phyloP scores from a whole-genome alignment of 2,888 invertebrate genomes.

The Crossocerus cetratus region DNA sequence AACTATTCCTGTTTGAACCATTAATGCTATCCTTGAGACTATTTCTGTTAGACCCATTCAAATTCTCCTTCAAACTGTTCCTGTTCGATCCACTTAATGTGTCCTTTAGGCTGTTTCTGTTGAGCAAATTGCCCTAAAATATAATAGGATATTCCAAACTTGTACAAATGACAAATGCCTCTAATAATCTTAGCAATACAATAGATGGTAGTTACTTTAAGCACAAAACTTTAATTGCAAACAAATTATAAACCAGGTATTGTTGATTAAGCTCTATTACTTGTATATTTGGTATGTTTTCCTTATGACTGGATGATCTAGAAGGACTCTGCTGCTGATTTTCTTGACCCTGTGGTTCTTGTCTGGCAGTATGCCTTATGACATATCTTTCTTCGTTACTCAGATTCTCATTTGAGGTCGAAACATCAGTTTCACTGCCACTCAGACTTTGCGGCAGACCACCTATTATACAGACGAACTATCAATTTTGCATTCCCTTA shows the following conservation, averaged over 20 bases:
- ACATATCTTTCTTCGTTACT: slow-evolving; percentile 91
- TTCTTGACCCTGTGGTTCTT: slow-evolving; percentile 95
- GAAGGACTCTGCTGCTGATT: slow-evolving; percentile 82
- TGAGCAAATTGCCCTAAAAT: slow-evolving; percentile 71
- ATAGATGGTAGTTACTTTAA: too few relatives aligned
- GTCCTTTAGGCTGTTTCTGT: slow-evolving; percentile 74
- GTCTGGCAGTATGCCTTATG: slow-evolving; percentile 88
- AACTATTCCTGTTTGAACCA: slow-evolving; percentile 75
- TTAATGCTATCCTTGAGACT: slow-evolving; percentile 75
- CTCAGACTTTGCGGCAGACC: slow-evolving; percentile 87
- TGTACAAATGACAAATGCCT: slow-evolving; percentile 10
- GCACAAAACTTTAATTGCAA: background rate
- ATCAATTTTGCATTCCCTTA: background rate
- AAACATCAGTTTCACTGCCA: slow-evolving; percentile 93
- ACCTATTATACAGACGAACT: slow-evolving; percentile 69
- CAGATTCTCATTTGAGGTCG: slow-evolving; percentile 93
- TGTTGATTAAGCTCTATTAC: slow-evolving; percentile 41
- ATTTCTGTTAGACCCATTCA: slow-evolving; percentile 74
- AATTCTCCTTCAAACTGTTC: slow-evolving; percentile 74
- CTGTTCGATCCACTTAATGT: slow-evolving; percentile 73
- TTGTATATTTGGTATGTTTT: slow-evolving; percentile 75
- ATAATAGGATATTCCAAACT: slow-evolving; percentile 39
- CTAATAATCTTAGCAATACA: background rate
- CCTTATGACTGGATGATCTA: slow-evolving; percentile 78
- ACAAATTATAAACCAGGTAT: background rate